phyloP scores from a whole-genome alignment of 1,140 invertebrate species.

The Anastrepha ludens region DNA sequence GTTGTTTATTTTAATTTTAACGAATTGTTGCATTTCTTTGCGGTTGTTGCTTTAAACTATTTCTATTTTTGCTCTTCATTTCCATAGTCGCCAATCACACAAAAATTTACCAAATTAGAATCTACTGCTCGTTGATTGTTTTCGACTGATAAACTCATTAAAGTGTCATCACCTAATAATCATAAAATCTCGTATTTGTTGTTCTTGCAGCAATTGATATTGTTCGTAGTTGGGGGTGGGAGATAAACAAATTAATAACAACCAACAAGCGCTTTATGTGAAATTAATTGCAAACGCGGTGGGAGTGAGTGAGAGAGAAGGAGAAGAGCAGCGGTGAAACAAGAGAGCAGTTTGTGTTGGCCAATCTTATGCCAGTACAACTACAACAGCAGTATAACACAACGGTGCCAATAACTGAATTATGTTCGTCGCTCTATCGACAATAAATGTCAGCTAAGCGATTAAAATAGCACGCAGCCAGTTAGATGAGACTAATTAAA shows the following conservation, averaged over 20 bases:
- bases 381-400: neutral
- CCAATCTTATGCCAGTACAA: neutral
- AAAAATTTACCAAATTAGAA: neutral
- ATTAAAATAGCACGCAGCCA: neutral
- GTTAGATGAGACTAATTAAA: neutral
- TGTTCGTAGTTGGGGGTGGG: neutral
- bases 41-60: too few relatives aligned
- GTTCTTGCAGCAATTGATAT: neutral
- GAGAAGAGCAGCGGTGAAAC: neutral
- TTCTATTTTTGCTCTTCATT: neutral
- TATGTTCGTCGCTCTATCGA: neutral
- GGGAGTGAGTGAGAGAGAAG: neutral
- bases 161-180: constrained; percentile 30
- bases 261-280: constrained; percentile 1
- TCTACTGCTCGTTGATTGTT: neutral
- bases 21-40: neutral
- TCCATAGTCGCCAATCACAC: neutral
- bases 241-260: constrained; percentile 11
- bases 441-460: constrained; percentile 29
- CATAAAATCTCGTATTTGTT: constrained; percentile 19
- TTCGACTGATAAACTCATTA: constrained; percentile 1
- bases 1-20: neutral
- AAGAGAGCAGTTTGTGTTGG: neutral
- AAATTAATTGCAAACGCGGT: neutral
- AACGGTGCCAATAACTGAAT: neutral